Evolutionary conservation across 2,113 vertebrate species (phyloP).

Genomic region (Phasianus colchicus): DNA sequence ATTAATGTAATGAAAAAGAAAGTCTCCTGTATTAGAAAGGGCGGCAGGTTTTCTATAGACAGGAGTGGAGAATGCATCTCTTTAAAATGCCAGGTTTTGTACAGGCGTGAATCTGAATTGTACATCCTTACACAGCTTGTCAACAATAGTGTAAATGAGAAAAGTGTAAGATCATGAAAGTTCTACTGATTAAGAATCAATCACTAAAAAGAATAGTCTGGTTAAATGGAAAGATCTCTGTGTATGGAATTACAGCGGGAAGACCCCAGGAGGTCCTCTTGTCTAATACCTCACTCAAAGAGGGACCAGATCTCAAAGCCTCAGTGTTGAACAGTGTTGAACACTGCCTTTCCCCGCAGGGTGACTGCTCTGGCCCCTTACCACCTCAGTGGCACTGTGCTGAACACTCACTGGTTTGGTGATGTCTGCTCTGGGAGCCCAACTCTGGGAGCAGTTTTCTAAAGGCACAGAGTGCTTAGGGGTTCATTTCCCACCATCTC

Average conservation of each 20-base stretch:
- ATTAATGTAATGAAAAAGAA: background rate
- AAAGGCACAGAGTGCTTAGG: background rate
- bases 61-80: background rate
- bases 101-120: background rate
- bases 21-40: background rate
- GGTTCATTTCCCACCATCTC: background rate
- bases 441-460: background rate
- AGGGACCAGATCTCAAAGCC: background rate
- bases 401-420: too few species aligned
- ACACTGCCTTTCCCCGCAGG: background rate
- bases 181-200: background rate
- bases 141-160: background rate
- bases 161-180: background rate
- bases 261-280: background rate
- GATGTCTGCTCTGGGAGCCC: background rate
- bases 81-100: background rate
- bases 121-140: background rate
- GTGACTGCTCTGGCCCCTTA: background rate
- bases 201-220: background rate
- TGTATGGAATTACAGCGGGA: background rate
- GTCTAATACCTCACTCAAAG: background rate
- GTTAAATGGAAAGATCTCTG: conserved; percentile 26
- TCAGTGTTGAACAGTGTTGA: background rate
- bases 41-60: background rate
- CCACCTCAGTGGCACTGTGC: background rate